Conservation (phyloP, 1,140 invertebrate species). For the Megalopta genalis region DNA sequence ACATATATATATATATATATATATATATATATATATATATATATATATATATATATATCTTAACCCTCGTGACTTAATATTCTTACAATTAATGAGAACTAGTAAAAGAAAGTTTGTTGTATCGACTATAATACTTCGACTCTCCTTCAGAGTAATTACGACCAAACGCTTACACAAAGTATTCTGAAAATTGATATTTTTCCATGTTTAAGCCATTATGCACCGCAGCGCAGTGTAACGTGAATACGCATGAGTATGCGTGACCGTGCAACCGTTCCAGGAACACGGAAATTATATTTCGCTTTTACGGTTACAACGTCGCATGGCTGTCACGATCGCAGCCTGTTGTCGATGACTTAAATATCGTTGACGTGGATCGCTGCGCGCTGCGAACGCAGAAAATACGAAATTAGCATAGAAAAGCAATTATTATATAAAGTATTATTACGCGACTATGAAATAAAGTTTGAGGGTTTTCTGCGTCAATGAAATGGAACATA, state of each 20-base stretch:
- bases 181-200: background rate
- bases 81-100: too few relatives aligned
- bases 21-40: too few relatives aligned
- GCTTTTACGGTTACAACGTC: constrained; percentile 12
- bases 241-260: constrained; percentile 31
- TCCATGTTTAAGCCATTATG: background rate
- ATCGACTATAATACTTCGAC: too few relatives aligned
- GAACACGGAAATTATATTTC: constrained; percentile 48
- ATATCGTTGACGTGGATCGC: constrained; percentile 26
- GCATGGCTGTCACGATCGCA: background rate
- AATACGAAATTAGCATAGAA: constrained; percentile 17
- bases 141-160: too few relatives aligned
- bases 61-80: too few relatives aligned
- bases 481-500: background rate
- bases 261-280: constrained; percentile 25
- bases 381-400: background rate
- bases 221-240: background rate
- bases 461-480: background rate
- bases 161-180: too few relatives aligned
- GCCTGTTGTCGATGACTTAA: constrained; percentile 3
- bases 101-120: too few relatives aligned
- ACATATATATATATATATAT: too few relatives aligned
- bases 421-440: constrained; percentile 35
- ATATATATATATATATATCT: too few relatives aligned
- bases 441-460: background rate